phyloP scores from a whole-genome alignment of 1,140 invertebrate genomes.

The Copidosoma floridanum region DNA sequence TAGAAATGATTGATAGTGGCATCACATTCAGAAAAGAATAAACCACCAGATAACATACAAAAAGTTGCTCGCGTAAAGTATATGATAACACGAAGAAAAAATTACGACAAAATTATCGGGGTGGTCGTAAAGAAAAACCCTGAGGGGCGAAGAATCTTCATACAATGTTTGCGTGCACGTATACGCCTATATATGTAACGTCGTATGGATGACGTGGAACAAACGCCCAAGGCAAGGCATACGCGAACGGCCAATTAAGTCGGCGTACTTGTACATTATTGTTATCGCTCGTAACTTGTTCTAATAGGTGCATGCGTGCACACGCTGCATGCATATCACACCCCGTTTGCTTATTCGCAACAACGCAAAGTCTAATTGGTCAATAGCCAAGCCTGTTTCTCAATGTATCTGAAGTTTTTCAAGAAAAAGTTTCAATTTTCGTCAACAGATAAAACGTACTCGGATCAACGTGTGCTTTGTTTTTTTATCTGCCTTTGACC shows the following conservation, averaged over 20 bases:
- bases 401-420: no score
- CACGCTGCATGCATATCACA: no score
- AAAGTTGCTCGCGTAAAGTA: conserved; percentile 23
- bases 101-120: conserved; percentile 21
- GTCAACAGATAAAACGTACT: no score
- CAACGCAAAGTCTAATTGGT: no score
- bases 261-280: conserved; percentile 31
- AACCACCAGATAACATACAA: conserved; percentile 24
- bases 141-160: conserved; percentile 14
- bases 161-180: no score
- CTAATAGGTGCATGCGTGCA: conserved; percentile 21
- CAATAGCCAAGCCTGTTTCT: no score
- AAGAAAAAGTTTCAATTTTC: no score
- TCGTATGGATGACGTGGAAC: conserved; percentile 31
- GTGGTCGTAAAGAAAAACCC: conserved; percentile 26
- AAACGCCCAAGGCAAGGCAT: conserved; percentile 32
- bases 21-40: no score
- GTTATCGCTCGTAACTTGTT: conserved; percentile 30
- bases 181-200: conserved; percentile 13
- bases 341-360: no score
- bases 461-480: no score
- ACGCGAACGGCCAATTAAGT: conserved; percentile 33
- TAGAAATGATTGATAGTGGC: no score
- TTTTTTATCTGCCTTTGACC: no score
- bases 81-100: conserved; percentile 15